Percentiles rank a stretch among this genome's conserved stretches.
Evolutionary conservation across 1,140 invertebrate genomes (phyloP).

Genomic region (Drosophila tropicalis): DNA sequence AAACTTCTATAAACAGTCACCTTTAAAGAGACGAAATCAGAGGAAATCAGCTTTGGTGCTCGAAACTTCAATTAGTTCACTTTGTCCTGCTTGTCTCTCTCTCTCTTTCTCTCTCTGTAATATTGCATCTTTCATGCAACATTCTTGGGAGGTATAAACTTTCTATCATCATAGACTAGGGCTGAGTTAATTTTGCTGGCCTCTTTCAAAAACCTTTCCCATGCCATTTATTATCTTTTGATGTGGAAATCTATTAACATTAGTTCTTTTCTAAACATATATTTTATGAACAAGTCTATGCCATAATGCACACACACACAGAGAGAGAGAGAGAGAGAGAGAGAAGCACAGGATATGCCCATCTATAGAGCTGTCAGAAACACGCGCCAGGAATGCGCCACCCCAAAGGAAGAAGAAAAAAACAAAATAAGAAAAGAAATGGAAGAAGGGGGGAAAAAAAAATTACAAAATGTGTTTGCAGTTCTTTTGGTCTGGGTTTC

Average conservation of each 20-base stretch:
- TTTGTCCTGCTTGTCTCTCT: too few species aligned
- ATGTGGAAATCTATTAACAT: conserved; percentile 13
- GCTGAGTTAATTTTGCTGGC: not conserved
- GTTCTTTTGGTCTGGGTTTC: not conserved
- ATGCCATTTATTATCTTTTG: not conserved
- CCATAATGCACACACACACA: not conserved
- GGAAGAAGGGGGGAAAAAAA: not conserved
- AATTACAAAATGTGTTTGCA: conserved; percentile 10
- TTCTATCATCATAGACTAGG: not conserved
- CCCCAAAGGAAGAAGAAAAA: conserved; percentile 4
- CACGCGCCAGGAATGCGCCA: conserved; percentile 61
- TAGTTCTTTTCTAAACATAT: conserved; percentile 6
- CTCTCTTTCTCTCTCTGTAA: too few species aligned
- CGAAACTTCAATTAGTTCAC: too few species aligned
- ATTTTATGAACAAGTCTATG: conserved; percentile 45
- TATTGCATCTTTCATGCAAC: too few species aligned
- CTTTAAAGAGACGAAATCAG: too few species aligned
- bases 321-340: not conserved
- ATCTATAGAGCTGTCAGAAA: conserved; percentile 60
- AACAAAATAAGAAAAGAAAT: not conserved
- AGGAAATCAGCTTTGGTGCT: too few species aligned
- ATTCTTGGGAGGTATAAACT: too few species aligned
- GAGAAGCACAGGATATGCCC: conserved; percentile 32
- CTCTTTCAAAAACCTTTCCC: not conserved
- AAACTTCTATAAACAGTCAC: too few species aligned